A percentile compares a stretch with the other conserved stretches of the same genome.
Evolutionary conservation across 2,888 invertebrate genomes (phyloP).

Genomic region (Drosophila eohydei): DNA sequence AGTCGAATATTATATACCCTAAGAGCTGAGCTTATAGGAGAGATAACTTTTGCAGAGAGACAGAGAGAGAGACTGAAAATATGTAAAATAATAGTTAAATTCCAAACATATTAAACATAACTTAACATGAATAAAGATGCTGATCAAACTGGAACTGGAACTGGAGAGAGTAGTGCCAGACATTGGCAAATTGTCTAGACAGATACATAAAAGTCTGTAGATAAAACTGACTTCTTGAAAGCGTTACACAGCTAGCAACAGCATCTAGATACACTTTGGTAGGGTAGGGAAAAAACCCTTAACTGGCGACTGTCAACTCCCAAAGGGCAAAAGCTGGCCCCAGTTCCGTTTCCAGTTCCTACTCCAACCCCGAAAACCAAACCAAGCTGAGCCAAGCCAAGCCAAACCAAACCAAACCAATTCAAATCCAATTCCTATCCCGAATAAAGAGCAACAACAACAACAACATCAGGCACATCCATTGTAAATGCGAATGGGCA

Average conservation of each 20-base stretch:
- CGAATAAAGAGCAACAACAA: slow-evolving; percentile 10
- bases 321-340: slow-evolving; percentile 4
- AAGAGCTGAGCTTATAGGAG: background rate
- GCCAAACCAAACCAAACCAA: slow-evolving; percentile 24
- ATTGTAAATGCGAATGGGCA: slow-evolving; percentile 56
- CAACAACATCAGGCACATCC: slow-evolving; percentile 60
- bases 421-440: slow-evolving; percentile 35
- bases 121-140: too few species aligned
- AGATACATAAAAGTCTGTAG: background rate
- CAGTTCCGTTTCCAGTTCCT: slow-evolving; percentile 4
- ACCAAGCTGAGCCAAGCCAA: slow-evolving; percentile 12
- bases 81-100: too few species aligned
- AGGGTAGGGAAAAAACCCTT: slow-evolving; percentile 20
- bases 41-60: background rate
- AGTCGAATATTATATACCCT: slow-evolving; percentile 1
- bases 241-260: background rate
- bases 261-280: background rate
- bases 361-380: background rate
- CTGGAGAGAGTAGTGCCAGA: too few species aligned
- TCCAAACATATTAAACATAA: background rate
- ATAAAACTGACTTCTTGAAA: background rate
- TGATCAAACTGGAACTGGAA: background rate
- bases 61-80: background rate
- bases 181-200: background rate
- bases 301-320: slow-evolving; percentile 18